Evolutionary conservation across 2,797 vertebrate species (phyloP), one percentile per base, ranked within the genome.

Genomic region (Peromyscus melanophrys): DNA sequence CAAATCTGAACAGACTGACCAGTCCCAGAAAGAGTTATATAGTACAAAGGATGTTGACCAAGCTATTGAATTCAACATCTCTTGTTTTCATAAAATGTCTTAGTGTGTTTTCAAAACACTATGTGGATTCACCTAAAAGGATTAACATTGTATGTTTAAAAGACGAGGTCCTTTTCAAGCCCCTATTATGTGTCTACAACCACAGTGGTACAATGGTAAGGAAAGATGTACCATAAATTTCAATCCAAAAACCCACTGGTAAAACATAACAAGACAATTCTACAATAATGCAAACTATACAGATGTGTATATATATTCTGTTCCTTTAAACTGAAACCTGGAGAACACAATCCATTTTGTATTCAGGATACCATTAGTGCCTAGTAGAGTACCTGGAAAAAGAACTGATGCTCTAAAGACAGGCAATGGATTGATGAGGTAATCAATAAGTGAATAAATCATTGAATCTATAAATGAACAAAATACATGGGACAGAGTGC

Each of bases 91-190:
- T 27, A 7, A 5, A 82, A 23, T 81, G 57, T 12, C 21, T 94
- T 75, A 9, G 12, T 55, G 1, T 90, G 43, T 89, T 90, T 96
- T 81, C 95, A 96, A 61, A 80, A 3, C 2, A 61, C 69, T 89
- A 31, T n/a, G 6, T 14, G 14, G 23, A 63, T 17, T 83, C 88
- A 94, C 4, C 55, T 63, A 71, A 77, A 93, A 91, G 2, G 2
- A 95, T 57, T 96, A 94, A 75, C 78, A 40, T 9, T 89, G 1
- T 63, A 82, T 90, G 21, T 77, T 93, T 69, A 73, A 87, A 82
- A 46, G 11, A 13, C 40, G 1, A 80, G 55, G 4, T 8, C 37
- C 55, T 91, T 76, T 82, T 88, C 4, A 75, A 81, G 8, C 8
- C 23, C 21, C 17, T 65, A 9, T 61, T 61, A 43, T 57, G 6